Evolutionary conservation across 2,113 vertebrate species (phyloP), one percentile per base, ranked within the genome.

Genomic region (Excalfactoria chinensis): DNA sequence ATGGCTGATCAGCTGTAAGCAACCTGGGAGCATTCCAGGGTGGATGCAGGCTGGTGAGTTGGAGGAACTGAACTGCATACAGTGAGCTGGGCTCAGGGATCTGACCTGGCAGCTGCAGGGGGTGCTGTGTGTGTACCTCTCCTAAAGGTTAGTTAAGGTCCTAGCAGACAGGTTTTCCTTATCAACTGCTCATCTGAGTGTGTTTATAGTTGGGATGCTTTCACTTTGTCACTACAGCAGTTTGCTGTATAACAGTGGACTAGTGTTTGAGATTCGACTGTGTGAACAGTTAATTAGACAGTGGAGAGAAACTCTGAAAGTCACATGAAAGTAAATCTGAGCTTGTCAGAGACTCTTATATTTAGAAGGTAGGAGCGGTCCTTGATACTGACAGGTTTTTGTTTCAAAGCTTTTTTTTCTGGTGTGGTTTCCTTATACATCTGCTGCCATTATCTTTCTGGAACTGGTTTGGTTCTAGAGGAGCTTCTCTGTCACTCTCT

Each of bases 101-200:
- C 59, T 70, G 58, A 17, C 43, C 10, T 23, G 21, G 28, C 46
- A 64, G 56, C 94, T 89, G 67, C 37, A 94, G 88, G 30, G 90
- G 78, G 85, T 87, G 85, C 94, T 95, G 53, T 75, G 32, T 34
- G 58, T 32, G 8, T 8, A 43, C 0, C 0, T 63, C 94, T 68
- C 41, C 66, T 17, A 16, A 16, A 60, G 41, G 51, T 77, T 34
- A 16, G 23, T 7, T 8, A 23, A 43, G 32, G 37, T 40, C 46
- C 35, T 18, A 53, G 10, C 43, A 44, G 53, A 56, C 30, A 56
- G 55, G 43, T 4, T 22, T 74, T 53, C 44, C 67, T 18, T 23
- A 17, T 34, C 62, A 23, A 11, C 60, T 71, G 6, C 28, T 21
- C 15, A 2, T 63, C 30, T 60, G 59, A 59, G 59, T 63, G 26